Conservation (phyloP, 1,140 invertebrate species). For the Zaprionus lachaisei region DNA sequence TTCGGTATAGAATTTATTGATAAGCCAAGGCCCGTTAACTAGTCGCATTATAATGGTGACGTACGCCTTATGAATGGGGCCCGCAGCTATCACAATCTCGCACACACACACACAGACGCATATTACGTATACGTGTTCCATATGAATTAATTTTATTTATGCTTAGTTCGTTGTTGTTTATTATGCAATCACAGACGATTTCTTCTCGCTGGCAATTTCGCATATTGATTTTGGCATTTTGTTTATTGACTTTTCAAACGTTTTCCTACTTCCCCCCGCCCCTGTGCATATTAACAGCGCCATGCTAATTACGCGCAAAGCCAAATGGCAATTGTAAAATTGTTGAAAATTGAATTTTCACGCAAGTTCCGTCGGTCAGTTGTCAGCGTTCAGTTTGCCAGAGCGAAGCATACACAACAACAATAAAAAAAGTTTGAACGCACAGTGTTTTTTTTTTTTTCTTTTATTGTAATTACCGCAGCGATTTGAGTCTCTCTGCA, state of each 20-base stretch:
- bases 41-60: conserved; percentile 58
- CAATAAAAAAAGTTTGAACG: conserved; percentile 57
- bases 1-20: conserved; percentile 71
- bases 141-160: conserved; percentile 73
- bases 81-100: conserved; percentile 34
- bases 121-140: conserved; percentile 56
- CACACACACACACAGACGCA: conserved; percentile 1
- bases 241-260: conserved; percentile 63
- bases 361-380: conserved; percentile 41
- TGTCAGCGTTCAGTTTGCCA: conserved; percentile 11
- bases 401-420: conserved; percentile 34
- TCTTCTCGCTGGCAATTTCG: conserved; percentile 45
- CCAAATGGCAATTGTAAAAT: conserved; percentile 23
- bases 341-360: conserved; percentile 56
- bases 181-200: conserved; percentile 71
- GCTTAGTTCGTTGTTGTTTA: conserved; percentile 55
- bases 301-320: conserved; percentile 54
- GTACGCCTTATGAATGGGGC: conserved; percentile 47
- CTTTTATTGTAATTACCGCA: conserved; percentile 75
- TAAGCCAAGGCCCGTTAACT: conserved; percentile 53
- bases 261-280: not conserved
- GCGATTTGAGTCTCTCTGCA: conserved; percentile 51
- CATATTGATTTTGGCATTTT: conserved; percentile 74
- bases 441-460: not conserved
- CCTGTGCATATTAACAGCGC: conserved; percentile 41